These are phyloP conservation scores for Pimpla rufipes DNA, from an alignment of 2,888 invertebrate species.

Conservation along the genomic window DNA sequence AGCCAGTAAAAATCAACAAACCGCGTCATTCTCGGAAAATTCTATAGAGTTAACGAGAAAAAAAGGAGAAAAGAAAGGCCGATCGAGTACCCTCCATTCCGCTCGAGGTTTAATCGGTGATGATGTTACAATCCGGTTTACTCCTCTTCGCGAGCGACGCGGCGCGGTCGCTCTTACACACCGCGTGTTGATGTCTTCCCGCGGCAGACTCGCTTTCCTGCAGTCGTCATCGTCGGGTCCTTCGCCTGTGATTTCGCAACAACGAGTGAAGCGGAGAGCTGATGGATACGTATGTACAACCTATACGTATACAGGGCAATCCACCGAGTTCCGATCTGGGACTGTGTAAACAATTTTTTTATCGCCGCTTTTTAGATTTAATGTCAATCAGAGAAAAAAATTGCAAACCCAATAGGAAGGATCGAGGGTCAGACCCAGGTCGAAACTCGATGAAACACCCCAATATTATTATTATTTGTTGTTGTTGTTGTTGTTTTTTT, in stretches of 20 bases:
- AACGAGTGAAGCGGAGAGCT: slow-evolving; percentile 30
- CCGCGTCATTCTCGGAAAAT: slow-evolving; percentile 6
- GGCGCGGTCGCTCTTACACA: slow-evolving; percentile 18
- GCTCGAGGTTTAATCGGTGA: slow-evolving; percentile 47
- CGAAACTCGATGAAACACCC: too few species aligned
- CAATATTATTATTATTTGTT: too few species aligned
- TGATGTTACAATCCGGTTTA: slow-evolving; percentile 64
- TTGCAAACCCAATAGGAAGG: too few species aligned
- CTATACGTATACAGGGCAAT: too few species aligned
- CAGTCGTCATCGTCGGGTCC: slow-evolving; percentile 58
- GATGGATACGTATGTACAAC: slow-evolving; percentile 9
- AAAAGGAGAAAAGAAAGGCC: slow-evolving; percentile 14
- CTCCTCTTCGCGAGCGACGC: slow-evolving; percentile 5
- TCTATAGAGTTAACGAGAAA: not conserved
- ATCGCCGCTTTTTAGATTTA: too few species aligned
- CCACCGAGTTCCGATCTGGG: too few species aligned
- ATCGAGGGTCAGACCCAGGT: too few species aligned
- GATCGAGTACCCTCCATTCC: slow-evolving; percentile 29
- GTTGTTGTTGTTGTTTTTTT: too few species aligned
- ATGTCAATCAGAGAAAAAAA: too few species aligned
- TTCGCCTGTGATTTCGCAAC: slow-evolving; percentile 55
- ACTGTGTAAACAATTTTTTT: too few species aligned
- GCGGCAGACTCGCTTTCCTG: slow-evolving; percentile 44
- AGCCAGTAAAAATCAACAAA: not conserved
- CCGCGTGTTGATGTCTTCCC: slow-evolving; percentile 36